A percentile compares a stretch with the other conserved stretches of the same genome.
Evolutionary conservation across 1,140 invertebrate genomes (phyloP).

Genomic region (Campodea augens): DNA sequence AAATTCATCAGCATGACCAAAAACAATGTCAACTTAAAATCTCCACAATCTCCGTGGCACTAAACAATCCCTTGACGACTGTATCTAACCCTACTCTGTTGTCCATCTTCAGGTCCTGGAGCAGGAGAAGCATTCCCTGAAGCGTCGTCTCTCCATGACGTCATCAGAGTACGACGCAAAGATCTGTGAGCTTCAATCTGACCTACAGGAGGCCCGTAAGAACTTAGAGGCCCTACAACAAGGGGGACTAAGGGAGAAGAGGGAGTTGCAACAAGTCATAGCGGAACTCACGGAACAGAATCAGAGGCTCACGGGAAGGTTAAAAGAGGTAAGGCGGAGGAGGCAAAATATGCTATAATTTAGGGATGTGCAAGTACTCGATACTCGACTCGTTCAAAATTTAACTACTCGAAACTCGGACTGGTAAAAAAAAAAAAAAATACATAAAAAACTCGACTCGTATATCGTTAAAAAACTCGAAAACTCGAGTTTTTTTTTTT

Average conservation of each 20-base stretch:
- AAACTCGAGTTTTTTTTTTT: too few relatives aligned
- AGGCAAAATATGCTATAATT: too few relatives aligned
- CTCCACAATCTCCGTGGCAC: too few relatives aligned
- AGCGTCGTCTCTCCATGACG: constrained; percentile 59
- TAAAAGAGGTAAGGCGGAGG: constrained; percentile 59
- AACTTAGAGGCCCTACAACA: constrained; percentile 37
- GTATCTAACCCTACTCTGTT: constrained; percentile 1
- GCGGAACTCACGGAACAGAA: constrained; percentile 78
- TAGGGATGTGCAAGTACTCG: too few relatives aligned
- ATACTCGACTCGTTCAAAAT: too few relatives aligned
- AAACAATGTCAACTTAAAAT: too few relatives aligned
- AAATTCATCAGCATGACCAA: too few relatives aligned
- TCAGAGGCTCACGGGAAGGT: constrained; percentile 62
- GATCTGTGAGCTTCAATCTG: constrained; percentile 65
- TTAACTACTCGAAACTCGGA: too few relatives aligned
- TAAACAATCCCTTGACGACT: too few relatives aligned
- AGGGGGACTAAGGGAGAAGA: constrained; percentile 46
- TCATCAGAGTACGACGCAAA: constrained; percentile 78
- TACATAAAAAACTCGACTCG: too few relatives aligned
- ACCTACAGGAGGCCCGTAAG: constrained; percentile 48
- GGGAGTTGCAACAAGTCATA: constrained; percentile 57
- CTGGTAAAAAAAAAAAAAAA: too few relatives aligned
- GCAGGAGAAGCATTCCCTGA: constrained; percentile 74
- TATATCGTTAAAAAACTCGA: too few relatives aligned
- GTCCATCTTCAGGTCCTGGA: constrained; percentile 55